Conservation (phyloP, 2,888 invertebrate species). For the Clivina fossor region DNA sequence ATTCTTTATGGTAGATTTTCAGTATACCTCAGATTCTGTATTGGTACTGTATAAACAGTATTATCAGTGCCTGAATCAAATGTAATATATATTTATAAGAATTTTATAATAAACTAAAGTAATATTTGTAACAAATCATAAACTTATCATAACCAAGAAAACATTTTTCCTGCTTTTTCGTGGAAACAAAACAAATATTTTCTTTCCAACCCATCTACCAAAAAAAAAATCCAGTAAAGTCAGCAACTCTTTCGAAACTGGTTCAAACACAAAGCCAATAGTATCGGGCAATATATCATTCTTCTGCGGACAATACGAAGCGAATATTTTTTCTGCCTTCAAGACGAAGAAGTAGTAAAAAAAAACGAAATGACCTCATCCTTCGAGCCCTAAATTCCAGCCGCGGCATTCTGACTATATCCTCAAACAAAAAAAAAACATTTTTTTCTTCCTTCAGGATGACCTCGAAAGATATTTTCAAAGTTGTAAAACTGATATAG, state of each 20-base stretch:
- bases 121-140: too few relatives aligned
- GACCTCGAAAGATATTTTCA: constrained; percentile 28
- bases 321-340: too few relatives aligned
- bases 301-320: constrained; percentile 12
- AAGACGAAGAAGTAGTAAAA: constrained; percentile 18
- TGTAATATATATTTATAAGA: too few relatives aligned
- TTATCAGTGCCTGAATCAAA: too few relatives aligned
- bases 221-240: too few relatives aligned
- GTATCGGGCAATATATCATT: constrained; percentile 24
- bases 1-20: too few relatives aligned
- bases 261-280: constrained; percentile 18
- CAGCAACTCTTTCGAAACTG: constrained; percentile 25
- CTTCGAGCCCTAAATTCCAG: constrained; percentile 4
- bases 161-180: too few relatives aligned
- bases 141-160: too few relatives aligned
- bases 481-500: constrained; percentile 31
- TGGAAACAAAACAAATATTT: background rate
- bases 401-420: background rate
- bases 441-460: constrained; percentile 22
- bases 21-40: too few relatives aligned
- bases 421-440: constrained; percentile 24
- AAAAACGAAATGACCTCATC: constrained; percentile 23
- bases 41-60: too few relatives aligned
- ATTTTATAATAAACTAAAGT: too few relatives aligned
- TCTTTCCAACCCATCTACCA: background rate